phyloP scores from a whole-genome alignment of 2,113 vertebrate genomes.

The Ochotona curzoniae region DNA sequence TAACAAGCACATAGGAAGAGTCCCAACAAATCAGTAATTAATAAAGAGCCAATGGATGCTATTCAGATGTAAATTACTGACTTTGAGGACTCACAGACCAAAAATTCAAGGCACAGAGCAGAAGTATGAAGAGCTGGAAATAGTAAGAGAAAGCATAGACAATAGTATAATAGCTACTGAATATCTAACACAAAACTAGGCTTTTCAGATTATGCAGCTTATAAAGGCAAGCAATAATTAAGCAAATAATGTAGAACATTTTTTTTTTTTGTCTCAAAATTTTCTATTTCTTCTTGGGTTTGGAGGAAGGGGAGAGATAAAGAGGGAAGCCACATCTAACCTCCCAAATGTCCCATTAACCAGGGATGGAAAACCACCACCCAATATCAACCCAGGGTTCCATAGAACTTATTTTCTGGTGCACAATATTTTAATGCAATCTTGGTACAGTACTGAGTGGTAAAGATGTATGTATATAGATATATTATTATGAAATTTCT shows the following conservation, averaged over 20 bases:
- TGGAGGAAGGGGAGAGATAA: no score
- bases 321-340: no score
- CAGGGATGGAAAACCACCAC: no score
- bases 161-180: background rate
- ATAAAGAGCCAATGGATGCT: background rate
- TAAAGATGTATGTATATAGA: background rate
- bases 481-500: background rate
- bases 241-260: background rate
- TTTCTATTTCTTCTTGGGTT: no score
- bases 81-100: background rate
- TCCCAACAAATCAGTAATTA: background rate
- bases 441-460: background rate
- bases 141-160: background rate
- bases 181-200: background rate
- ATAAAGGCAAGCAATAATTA: background rate
- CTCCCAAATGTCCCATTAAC: no score
- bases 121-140: background rate
- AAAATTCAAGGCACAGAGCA: background rate
- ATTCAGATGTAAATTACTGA: background rate
- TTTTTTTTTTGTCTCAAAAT: no score
- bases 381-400: no score
- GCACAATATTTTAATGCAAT: background rate
- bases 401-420: background rate
- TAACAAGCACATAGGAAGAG: background rate
- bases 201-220: background rate